Evolutionary conservation across 1,140 invertebrate species (phyloP), one percentile per base, ranked within the genome.

Genomic region (Drosophila jambulina): DNA sequence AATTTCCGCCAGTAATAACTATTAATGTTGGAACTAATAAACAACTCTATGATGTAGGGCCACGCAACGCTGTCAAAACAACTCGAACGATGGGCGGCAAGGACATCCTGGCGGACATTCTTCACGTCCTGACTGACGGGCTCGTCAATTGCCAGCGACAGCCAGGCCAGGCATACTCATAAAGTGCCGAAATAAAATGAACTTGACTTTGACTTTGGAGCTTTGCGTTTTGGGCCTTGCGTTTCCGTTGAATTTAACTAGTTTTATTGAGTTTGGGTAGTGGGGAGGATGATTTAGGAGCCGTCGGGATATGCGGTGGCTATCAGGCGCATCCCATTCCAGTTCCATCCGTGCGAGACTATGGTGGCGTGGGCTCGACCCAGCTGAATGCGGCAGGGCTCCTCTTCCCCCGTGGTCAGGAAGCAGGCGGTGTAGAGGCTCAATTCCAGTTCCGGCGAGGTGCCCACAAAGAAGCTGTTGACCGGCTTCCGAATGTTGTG

Each of bases 381-480:
- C 19, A 97, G 92, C 57, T 95, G 95, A 15, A 98, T 93, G 5
- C 95, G 95, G 82, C 97, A 98, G 9, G 95, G 93, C 51, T 94
- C 93, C 63, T 96, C 95, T 1, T 95, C 94, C 53, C 96, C 93
- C 2, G 95, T 94, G 10, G 95, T 93, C 9, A 97, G 92, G 82
- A 96, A 98, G 82, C 97, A 98, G 9, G 97, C 94, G 0, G 97
- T 98, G 91, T 98, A 99, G 0, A 98, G 93, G 45, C 97, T 96
- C 93, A 99, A 95, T 93, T 99, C 98, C 71, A 99, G 94, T 93
- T 99, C 98, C 0, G 98, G 98, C 61, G 97, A 98, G 1, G 97
- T 98, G 21, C 98, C 98, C 56, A 99, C 94, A 80, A 98, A 97
- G 93, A 98, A 95, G 4, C 95, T 94, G 27, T 95, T 96, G 0